Percentiles rank a stretch among this genome's conserved stretches.
phyloP scores from a whole-genome alignment of 2,888 invertebrate species.

The Harpalus rubripes region DNA sequence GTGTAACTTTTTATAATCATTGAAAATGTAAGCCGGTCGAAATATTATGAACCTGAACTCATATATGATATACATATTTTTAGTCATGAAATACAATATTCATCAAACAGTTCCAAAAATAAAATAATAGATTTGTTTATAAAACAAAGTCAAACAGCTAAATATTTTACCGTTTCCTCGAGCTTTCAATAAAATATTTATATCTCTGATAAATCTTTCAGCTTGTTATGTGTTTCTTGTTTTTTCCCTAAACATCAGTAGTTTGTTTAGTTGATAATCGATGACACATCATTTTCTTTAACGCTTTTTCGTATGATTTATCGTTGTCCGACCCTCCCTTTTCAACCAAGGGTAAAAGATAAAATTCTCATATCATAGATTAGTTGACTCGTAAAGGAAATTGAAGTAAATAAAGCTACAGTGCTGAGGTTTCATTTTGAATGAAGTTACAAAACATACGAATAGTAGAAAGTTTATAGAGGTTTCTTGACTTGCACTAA shows the following conservation, averaged over 20 bases:
- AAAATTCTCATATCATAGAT: neutral
- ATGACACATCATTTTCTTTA: neutral
- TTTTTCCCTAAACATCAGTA: neutral
- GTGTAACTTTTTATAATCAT: no score
- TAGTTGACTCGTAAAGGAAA: neutral
- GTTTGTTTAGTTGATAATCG: neutral
- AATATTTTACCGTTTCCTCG: constrained; percentile 30
- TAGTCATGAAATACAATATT: no score
- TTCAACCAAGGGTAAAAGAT: neutral
- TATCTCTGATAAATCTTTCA: constrained; percentile 9
- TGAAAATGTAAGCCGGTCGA: no score
- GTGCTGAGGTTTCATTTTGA: neutral
- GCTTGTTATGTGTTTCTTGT: neutral
- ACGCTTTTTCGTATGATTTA: neutral
- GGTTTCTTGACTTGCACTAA: no score
- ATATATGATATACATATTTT: constrained; percentile 9
- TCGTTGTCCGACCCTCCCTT: neutral
- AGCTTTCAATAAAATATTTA: constrained; percentile 34
- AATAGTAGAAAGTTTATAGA: no score
- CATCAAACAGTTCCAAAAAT: neutral
- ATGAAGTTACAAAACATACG: no score
- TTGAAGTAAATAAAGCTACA: neutral
- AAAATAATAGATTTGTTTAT: neutral
- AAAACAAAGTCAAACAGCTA: neutral
- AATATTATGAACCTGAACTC: no score